Evolutionary conservation across 1,140 invertebrate species (phyloP).

Genomic region (Ceratitis capitata): DNA sequence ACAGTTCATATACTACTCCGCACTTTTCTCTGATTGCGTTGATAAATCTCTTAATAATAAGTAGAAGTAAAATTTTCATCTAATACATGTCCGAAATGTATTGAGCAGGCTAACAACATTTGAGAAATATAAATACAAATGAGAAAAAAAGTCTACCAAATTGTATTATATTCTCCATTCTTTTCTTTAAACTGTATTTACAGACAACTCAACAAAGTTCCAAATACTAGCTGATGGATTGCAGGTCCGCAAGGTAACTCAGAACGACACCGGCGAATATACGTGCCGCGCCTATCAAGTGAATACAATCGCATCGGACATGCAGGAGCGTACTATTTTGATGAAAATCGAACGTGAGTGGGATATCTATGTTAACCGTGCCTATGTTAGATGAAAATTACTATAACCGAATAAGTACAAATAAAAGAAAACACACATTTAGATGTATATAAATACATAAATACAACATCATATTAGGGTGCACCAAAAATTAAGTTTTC

Average conservation of each 20-base stretch:
- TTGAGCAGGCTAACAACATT: neutral
- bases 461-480: too few relatives aligned
- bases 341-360: constrained; percentile 70
- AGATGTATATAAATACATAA: neutral
- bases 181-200: constrained; percentile 33
- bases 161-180: constrained; percentile 28
- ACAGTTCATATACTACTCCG: neutral
- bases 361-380: constrained; percentile 44
- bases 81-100: neutral
- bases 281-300: constrained; percentile 69
- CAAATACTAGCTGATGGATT: constrained; percentile 66
- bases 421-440: neutral
- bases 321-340: constrained; percentile 66
- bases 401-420: too few relatives aligned
- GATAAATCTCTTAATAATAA: neutral
- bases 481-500: too few relatives aligned
- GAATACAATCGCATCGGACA: constrained; percentile 64
- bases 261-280: constrained; percentile 69
- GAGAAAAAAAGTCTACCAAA: neutral
- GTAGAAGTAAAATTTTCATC: neutral
- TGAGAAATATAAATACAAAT: neutral
- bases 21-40: neutral
- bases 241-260: constrained; percentile 67
- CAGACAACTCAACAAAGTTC: constrained; percentile 60
- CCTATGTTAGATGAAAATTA: neutral